A percentile compares a stretch with the other conserved stretches of the same genome.
Conservation (phyloP, 2,113 vertebrate species). For the Peucedramus taeniatus region DNA sequence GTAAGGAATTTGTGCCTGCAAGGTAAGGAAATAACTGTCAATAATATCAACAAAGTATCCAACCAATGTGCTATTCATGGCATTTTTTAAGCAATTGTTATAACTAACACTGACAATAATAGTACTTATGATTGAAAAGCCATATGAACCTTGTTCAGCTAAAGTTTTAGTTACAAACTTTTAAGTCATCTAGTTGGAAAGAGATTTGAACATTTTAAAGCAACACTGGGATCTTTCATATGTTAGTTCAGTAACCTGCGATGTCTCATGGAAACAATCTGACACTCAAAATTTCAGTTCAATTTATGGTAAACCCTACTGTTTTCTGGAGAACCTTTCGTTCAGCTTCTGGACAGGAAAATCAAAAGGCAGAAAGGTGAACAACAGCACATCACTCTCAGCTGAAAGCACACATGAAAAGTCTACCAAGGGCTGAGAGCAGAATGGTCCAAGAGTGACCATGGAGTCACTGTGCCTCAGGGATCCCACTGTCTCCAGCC, state of each 20-base stretch:
- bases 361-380: background rate
- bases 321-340: background rate
- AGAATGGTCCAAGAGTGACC: background rate
- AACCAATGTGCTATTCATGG: background rate
- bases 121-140: background rate
- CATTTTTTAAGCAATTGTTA: background rate
- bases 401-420: background rate
- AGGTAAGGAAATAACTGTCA: background rate
- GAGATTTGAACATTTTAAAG: background rate
- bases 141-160: background rate
- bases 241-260: background rate
- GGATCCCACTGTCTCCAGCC: background rate
- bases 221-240: background rate
- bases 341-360: background rate
- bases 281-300: background rate
- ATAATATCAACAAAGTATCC: background rate
- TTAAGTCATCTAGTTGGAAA: background rate
- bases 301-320: background rate
- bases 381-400: background rate
- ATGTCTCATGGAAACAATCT: background rate
- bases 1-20: background rate
- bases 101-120: background rate
- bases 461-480: background rate
- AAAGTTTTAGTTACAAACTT: background rate
- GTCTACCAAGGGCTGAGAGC: background rate